These are phyloP conservation scores for Meriones psammophilus DNA, from an alignment of 2,797 vertebrate species.

Conservation along the genomic window DNA sequence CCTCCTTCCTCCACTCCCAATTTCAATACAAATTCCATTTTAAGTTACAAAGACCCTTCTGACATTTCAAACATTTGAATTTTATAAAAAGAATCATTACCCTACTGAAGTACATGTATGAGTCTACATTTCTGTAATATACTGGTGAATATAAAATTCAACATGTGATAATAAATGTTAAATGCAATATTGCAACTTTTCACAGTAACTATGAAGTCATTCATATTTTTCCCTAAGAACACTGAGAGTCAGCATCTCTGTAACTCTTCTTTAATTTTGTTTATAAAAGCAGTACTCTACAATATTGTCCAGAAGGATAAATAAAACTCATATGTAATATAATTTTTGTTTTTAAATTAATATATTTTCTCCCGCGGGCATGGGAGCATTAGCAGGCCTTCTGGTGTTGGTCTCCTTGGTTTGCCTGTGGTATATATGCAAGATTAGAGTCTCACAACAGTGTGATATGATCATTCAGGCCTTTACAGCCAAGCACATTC, in stretches of 20 bases:
- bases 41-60: conserved; percentile 69
- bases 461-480: too few species aligned
- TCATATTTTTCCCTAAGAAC: conserved; percentile 68
- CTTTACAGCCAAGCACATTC: too few species aligned
- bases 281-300: conserved; percentile 43
- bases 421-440: too few species aligned
- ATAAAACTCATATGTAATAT: conserved; percentile 47
- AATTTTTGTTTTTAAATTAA: too few species aligned
- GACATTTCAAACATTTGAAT: conserved; percentile 81
- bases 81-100: conserved; percentile 70
- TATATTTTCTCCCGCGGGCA: too few species aligned
- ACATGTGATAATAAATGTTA: conserved; percentile 70
- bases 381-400: too few species aligned
- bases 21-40: conserved; percentile 76
- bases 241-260: conserved; percentile 63
- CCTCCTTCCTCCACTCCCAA: neutral
- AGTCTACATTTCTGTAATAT: conserved; percentile 78
- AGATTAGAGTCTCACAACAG: too few species aligned
- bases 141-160: conserved; percentile 72
- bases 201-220: conserved; percentile 52
- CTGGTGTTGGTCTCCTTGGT: too few species aligned
- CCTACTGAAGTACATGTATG: conserved; percentile 78
- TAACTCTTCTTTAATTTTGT: conserved; percentile 47
- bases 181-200: conserved; percentile 69
- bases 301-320: conserved; percentile 55